Evolutionary conservation across 2,113 vertebrate genomes (phyloP).

Genomic region (Etia nguti): DNA sequence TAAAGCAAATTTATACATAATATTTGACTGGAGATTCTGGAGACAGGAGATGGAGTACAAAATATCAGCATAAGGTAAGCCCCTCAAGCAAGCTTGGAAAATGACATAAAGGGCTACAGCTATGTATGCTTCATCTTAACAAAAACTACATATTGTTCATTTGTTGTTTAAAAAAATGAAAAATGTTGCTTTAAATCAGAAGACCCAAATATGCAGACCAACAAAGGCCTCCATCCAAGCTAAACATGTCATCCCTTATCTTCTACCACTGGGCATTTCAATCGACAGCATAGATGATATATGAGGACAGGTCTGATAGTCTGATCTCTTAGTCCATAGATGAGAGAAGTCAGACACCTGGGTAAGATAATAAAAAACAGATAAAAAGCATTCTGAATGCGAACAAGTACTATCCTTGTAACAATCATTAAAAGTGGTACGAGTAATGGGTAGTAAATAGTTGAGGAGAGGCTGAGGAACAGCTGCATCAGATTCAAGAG

Average conservation of each 20-base stretch:
- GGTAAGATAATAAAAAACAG: rapidly evolving
- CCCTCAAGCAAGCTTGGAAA: too few relatives aligned
- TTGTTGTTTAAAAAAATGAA: too few relatives aligned
- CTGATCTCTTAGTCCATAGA: neutral
- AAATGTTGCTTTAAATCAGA: too few relatives aligned
- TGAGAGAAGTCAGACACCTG: neutral
- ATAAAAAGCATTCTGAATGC: neutral
- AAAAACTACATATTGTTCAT: too few relatives aligned
- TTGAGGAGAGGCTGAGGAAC: conserved; percentile 38
- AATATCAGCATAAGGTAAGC: too few relatives aligned
- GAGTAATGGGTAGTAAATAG: neutral
- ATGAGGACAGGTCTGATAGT: neutral
- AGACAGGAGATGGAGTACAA: too few relatives aligned
- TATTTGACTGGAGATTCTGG: too few relatives aligned
- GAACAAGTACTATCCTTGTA: neutral
- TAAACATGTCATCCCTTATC: neutral
- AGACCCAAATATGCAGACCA: neutral
- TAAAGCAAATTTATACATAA: too few relatives aligned
- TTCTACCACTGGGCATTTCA: neutral
- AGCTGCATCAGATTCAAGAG: conserved; percentile 60
- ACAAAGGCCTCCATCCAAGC: neutral
- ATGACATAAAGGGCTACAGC: too few relatives aligned
- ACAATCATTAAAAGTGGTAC: rapidly evolving
- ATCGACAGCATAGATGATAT: neutral
- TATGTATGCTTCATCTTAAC: too few relatives aligned